Evolutionary conservation across 1,140 invertebrate genomes (phyloP).

Genomic region (Magallana gigas): DNA sequence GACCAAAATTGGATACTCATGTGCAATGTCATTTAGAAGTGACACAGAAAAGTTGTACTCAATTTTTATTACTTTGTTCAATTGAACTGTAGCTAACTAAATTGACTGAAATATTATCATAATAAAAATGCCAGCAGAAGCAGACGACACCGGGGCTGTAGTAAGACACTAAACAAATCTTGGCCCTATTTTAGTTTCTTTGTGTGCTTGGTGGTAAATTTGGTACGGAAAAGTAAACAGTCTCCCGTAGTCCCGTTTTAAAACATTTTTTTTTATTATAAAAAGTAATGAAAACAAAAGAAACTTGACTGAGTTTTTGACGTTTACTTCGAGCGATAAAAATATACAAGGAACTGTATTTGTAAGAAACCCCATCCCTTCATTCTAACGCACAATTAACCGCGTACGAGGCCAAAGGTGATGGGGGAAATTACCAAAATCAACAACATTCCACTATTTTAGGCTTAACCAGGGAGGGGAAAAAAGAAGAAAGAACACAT

Average conservation of each 20-base stretch:
- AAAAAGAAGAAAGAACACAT: neutral
- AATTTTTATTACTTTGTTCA: neutral
- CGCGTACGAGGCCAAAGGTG: neutral
- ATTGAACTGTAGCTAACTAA: too few species aligned
- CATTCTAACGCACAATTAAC: neutral
- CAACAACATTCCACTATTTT: neutral
- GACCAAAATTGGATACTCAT: too few species aligned
- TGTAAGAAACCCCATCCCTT: too few species aligned
- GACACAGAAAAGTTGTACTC: too few species aligned
- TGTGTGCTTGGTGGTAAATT: neutral
- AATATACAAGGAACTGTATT: too few species aligned
- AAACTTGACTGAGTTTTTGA: too few species aligned
- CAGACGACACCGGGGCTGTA: neutral
- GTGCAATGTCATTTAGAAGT: too few species aligned
- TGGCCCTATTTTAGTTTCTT: neutral
- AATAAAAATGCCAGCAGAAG: conserved; percentile 5
- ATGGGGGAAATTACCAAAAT: neutral
- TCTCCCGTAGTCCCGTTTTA: neutral
- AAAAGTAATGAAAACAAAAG: neutral
- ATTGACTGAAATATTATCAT: conserved; percentile 7
- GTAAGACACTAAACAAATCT: neutral
- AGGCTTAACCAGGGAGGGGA: neutral
- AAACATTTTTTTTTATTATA: neutral
- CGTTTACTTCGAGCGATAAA: too few species aligned
- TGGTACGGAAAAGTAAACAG: neutral